Conservation (phyloP, 2,113 vertebrate genomes). For the Sylvicapra grimmia region DNA sequence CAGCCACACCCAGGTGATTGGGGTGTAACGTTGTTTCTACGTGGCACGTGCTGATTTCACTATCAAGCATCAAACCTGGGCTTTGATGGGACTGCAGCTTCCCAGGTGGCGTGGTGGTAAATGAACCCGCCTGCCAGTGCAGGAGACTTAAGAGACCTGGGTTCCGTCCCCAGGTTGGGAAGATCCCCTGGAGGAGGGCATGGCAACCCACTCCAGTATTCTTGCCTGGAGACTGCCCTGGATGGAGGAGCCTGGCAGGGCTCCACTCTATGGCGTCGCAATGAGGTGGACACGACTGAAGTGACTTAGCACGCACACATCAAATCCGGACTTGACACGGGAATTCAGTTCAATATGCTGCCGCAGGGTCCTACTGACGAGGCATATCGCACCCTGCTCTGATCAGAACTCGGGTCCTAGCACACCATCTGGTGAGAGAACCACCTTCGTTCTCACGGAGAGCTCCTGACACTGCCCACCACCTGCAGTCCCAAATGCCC, state of each 20-base stretch:
- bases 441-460: not conserved
- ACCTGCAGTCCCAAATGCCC: not conserved
- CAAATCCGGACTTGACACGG: not conserved
- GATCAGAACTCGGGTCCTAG: not conserved
- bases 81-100: not conserved
- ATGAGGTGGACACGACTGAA: rapidly evolving
- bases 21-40: not conserved
- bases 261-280: rapidly evolving
- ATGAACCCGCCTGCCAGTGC: rapidly evolving
- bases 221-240: not conserved
- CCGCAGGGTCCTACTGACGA: not conserved
- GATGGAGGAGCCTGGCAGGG: not conserved
- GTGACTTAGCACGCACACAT: rapidly evolving
- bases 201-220: too few relatives aligned
- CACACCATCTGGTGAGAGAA: not conserved
- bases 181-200: not conserved
- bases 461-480: not conserved
- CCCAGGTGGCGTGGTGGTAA: not conserved
- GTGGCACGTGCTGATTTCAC: not conserved
- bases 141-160: rapidly evolving
- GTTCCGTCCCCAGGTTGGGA: not conserved
- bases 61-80: not conserved
- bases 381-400: not conserved
- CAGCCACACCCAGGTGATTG: not conserved
- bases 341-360: not conserved